These are phyloP conservation scores for Mamestra configurata DNA, from an alignment of 1,140 invertebrate genomes.

Conservation along the genomic window DNA sequence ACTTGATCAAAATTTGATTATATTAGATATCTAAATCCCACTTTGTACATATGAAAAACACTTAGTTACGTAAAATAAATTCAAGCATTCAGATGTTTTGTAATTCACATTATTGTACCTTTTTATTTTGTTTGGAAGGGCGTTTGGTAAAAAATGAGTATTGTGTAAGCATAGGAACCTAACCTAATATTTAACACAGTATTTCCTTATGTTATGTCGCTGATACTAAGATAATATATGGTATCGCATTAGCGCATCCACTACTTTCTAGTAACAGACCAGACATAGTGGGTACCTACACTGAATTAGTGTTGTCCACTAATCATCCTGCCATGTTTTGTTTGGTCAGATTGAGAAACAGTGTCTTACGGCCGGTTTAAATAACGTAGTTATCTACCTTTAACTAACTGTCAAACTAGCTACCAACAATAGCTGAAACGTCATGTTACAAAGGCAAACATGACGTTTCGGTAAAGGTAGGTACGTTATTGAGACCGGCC, in stretches of 20 bases:
- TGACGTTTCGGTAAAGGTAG: too few species aligned
- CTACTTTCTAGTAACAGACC: too few species aligned
- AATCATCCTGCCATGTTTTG: not conserved
- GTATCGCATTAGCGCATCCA: too few species aligned
- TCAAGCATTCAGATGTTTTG: constrained; percentile 38
- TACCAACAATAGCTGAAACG: too few species aligned
- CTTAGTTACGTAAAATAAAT: constrained; percentile 42
- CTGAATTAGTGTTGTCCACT: not conserved
- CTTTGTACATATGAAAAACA: constrained; percentile 39
- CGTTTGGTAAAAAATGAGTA: too few species aligned
- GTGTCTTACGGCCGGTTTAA: too few species aligned
- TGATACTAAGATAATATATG: too few species aligned
- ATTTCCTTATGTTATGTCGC: not conserved
- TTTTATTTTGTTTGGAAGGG: constrained; percentile 19
- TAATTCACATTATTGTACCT: constrained; percentile 5
- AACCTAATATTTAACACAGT: not conserved
- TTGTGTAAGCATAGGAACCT: not conserved
- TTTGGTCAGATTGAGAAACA: not conserved
- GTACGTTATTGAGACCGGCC: too few species aligned
- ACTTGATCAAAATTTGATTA: constrained; percentile 12
- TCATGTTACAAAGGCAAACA: too few species aligned
- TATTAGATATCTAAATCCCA: constrained; percentile 14
- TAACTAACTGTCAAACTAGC: too few species aligned
- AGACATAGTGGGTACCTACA: not conserved
- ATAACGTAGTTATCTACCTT: too few species aligned